phyloP scores from a whole-genome alignment of 2,113 vertebrate species.

The Regulus satrapa region DNA sequence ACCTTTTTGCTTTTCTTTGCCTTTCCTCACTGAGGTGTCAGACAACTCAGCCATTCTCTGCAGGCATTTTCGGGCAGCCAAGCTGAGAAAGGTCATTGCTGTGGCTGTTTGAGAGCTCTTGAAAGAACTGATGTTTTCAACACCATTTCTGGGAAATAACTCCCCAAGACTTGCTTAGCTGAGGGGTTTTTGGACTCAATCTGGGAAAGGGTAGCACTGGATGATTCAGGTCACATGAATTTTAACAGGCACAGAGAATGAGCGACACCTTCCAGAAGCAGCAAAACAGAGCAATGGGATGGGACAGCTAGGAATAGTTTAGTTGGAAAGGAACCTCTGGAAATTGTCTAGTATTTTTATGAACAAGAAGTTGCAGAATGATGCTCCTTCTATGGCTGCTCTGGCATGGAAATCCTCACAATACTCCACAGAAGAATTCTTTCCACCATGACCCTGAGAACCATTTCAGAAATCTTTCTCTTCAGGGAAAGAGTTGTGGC shows the following conservation, averaged over 20 bases:
- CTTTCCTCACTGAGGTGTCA: not conserved
- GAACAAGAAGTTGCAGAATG: not conserved
- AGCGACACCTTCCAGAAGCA: rapidly evolving
- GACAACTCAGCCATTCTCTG: not conserved
- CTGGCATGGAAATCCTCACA: not conserved
- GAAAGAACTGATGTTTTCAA: not conserved
- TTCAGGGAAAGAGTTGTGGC: not conserved
- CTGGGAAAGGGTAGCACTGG: not conserved
- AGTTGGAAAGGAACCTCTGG: not conserved
- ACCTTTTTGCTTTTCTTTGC: not conserved
- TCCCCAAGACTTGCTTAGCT: not conserved
- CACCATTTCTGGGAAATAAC: not conserved
- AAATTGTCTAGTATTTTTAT: not conserved
- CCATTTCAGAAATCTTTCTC: not conserved
- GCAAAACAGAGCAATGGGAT: not conserved
- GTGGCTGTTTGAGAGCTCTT: not conserved
- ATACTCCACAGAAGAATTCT: not conserved
- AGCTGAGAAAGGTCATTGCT: not conserved
- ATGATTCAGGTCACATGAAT: not conserved
- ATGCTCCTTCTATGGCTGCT: not conserved
- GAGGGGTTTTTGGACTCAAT: not conserved
- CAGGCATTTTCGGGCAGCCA: not conserved
- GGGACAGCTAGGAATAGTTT: not conserved
- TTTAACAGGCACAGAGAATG: not conserved
- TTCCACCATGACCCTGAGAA: not conserved